Evolutionary conservation across 2,797 vertebrate species (phyloP).

Genomic region (Sorex maritimensis): DNA sequence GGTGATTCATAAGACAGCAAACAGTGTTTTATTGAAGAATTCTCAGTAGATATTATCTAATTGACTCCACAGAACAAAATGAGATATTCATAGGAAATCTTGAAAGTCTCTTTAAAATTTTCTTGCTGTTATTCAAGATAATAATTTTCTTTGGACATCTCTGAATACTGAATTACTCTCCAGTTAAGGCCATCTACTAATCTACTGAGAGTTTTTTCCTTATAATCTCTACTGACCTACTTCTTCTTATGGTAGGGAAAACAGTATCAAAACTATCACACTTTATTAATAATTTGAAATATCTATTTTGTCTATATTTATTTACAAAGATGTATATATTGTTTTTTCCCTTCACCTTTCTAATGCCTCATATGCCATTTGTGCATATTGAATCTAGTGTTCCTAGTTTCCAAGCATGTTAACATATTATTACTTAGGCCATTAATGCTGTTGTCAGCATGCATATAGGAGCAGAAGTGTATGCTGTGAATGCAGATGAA

Average conservation of each 20-base stretch:
- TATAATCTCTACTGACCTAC: not conserved
- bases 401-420: not conserved
- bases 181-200: not conserved
- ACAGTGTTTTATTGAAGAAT: conserved; percentile 41
- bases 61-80: conserved; percentile 30
- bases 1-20: conserved; percentile 12
- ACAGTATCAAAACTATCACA: too few relatives aligned
- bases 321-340: not conserved
- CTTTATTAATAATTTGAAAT: not conserved
- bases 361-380: not conserved
- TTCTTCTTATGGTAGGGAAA: conserved; percentile 23
- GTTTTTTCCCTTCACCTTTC: not conserved
- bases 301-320: not conserved
- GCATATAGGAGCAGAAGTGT: not conserved
- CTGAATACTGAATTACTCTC: too few relatives aligned
- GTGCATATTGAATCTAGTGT: not conserved
- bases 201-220: not conserved
- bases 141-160: not conserved
- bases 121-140: not conserved
- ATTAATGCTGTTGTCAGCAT: not conserved
- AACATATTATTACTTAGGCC: not conserved
- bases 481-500: not conserved
- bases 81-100: not conserved
- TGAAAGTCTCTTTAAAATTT: not conserved
- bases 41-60: conserved; percentile 24